These are phyloP conservation scores for Yponomeuta cagnagella DNA, from an alignment of 2,888 invertebrate species.

Conservation along the genomic window DNA sequence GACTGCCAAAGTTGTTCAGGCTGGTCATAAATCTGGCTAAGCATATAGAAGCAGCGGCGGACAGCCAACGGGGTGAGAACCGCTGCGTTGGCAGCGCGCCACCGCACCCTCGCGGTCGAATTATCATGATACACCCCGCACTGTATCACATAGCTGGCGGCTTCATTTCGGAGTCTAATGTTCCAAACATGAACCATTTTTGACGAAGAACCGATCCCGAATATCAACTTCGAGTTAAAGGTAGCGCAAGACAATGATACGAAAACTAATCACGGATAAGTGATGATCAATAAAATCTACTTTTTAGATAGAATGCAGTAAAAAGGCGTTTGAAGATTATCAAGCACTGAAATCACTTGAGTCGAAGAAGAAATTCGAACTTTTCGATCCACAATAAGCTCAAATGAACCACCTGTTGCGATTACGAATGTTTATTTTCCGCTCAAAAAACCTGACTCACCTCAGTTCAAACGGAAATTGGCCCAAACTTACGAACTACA, in stretches of 20 bases:
- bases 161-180: neutral
- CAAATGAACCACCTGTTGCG: slow-evolving; percentile 19
- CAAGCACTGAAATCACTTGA: slow-evolving; percentile 5
- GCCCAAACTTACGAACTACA: neutral
- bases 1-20: slow-evolving; percentile 35
- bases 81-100: slow-evolving; percentile 55
- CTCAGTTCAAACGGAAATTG: neutral
- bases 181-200: neutral
- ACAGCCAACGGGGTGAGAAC: slow-evolving; percentile 34
- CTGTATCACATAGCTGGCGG: neutral
- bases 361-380: slow-evolving; percentile 3
- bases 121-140: slow-evolving; percentile 27
- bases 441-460: neutral
- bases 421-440: slow-evolving; percentile 7
- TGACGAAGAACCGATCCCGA: neutral
- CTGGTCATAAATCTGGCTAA: slow-evolving; percentile 41
- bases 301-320: neutral
- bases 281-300: neutral
- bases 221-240: too few species aligned
- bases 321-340: slow-evolving; percentile 16
- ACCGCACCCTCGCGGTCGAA: slow-evolving; percentile 41
- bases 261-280: neutral
- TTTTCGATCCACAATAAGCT: slow-evolving; percentile 14
- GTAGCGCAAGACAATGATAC: neutral
- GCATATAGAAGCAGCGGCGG: slow-evolving; percentile 28